phyloP scores from a whole-genome alignment of 2,888 invertebrate species.

The Aphidoletes aphidimyza region DNA sequence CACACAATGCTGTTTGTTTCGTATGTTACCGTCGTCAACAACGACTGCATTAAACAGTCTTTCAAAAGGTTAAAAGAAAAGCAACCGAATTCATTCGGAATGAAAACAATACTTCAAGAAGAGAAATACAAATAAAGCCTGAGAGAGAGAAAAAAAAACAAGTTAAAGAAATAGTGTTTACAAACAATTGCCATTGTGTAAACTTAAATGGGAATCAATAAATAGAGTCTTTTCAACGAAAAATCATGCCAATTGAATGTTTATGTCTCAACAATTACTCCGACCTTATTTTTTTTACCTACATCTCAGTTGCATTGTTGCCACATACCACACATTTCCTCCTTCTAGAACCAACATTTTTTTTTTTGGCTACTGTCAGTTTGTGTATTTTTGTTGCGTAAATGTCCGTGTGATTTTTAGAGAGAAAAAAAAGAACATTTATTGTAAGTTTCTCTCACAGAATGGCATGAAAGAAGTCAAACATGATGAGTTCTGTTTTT shows the following conservation, averaged over 20 bases:
- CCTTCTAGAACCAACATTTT: background rate
- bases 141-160: no score
- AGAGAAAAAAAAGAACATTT: background rate
- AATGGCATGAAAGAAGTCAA: no score
- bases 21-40: background rate
- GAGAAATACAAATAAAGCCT: background rate
- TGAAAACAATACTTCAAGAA: background rate
- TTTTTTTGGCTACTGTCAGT: background rate
- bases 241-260: background rate
- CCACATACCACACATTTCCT: background rate
- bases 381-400: slow-evolving; percentile 11
- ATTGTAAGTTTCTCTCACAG: no score
- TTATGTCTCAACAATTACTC: slow-evolving; percentile 5
- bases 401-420: slow-evolving; percentile 21
- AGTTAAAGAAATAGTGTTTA: slow-evolving; percentile 40
- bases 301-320: slow-evolving; percentile 23
- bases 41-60: background rate
- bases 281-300: background rate
- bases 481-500: no score
- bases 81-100: background rate
- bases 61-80: background rate
- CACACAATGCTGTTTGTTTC: slow-evolving; percentile 13
- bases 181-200: slow-evolving; percentile 33
- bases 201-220: slow-evolving; percentile 40
- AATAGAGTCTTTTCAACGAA: background rate